Evolutionary conservation across 2,113 vertebrate genomes (phyloP).

Genomic region (Mustelus asterias): DNA sequence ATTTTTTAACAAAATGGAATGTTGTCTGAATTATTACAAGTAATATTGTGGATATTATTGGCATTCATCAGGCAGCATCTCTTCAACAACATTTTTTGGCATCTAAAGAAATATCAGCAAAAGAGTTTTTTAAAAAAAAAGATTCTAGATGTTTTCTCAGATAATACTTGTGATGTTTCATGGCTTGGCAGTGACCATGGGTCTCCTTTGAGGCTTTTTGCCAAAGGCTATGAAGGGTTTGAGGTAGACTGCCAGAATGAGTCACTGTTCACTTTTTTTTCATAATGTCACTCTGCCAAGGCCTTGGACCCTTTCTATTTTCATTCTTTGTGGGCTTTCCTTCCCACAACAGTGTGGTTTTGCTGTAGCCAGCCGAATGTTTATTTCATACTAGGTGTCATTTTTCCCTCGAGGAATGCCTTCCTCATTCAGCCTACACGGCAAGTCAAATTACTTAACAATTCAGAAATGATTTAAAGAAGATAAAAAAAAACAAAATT

Average conservation of each 20-base stretch:
- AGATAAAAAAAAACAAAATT: neutral
- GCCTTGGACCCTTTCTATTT: slow-evolving; percentile 79
- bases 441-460: neutral
- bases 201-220: slow-evolving; percentile 72
- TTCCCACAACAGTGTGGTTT: slow-evolving; percentile 73
- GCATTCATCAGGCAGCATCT: neutral
- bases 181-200: slow-evolving; percentile 72
- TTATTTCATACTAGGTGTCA: slow-evolving; percentile 31
- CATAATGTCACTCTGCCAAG: slow-evolving; percentile 75
- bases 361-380: slow-evolving; percentile 63
- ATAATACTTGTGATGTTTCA: slow-evolving; percentile 77
- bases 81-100: slow-evolving; percentile 51
- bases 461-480: neutral
- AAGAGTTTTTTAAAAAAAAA: slow-evolving; percentile 45
- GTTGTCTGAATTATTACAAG: neutral
- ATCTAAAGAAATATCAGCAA: slow-evolving; percentile 50
- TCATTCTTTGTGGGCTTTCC: slow-evolving; percentile 74
- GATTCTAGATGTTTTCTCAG: slow-evolving; percentile 58
- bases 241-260: slow-evolving; percentile 78
- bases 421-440: neutral
- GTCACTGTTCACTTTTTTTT: slow-evolving; percentile 67
- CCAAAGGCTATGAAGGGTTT: slow-evolving; percentile 77
- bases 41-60: neutral
- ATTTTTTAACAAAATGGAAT: neutral
- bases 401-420: neutral